Base-by-base conservation (phyloP, 2,888 invertebrate genomes). In the Orthonevra nobilis region DNA sequence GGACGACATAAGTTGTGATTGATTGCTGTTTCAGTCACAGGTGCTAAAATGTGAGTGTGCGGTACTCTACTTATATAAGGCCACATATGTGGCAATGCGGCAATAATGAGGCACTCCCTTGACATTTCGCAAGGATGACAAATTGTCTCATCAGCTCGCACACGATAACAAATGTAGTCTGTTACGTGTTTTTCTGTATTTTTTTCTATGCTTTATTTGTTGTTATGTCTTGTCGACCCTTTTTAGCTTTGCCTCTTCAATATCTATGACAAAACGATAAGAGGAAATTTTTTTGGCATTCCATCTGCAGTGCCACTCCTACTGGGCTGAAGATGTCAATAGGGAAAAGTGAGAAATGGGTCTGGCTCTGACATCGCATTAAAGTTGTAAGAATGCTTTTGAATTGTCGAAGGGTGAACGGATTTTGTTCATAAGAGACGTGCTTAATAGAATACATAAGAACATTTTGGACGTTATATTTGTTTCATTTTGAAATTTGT, bases 21-120 rank as follows among this genome's bases (percentile, higher is more conserved):
- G 77, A 79, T 79, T 66, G 42, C 66, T 61, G 60, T 66, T 61
- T 38, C 38, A 73, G 77, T 79, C 72, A 61, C 77, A 79, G 77
- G 77, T 79, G 77, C 42, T 40, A 66, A 66, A 72, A 56, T 73
- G 48, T 40, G 34, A 56, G 38, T 60, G 40, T 42, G 44, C 48
- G 44, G 38, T 40, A 32, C 60, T 19, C 42, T 28, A 32, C 44
- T 58, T 5, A 44, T 58, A 56, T 46, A 5, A 36, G 32, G 60
- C 3, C 32, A 34, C 60, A 73, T 73, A 79, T 79, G 40, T 54
- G 77, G 77, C 72, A 73, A 42, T 66, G 60, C 60, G 73, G 72
- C 73, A 81, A 68, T 73, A 74, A 81, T 74, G 74, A 74, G 79
- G 54, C 56, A 28, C 56, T 74, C 73, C 73, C 79, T 74, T 81